These are phyloP conservation scores for Agelastica alni DNA, from an alignment of 2,888 invertebrate genomes.

Conservation along the genomic window DNA sequence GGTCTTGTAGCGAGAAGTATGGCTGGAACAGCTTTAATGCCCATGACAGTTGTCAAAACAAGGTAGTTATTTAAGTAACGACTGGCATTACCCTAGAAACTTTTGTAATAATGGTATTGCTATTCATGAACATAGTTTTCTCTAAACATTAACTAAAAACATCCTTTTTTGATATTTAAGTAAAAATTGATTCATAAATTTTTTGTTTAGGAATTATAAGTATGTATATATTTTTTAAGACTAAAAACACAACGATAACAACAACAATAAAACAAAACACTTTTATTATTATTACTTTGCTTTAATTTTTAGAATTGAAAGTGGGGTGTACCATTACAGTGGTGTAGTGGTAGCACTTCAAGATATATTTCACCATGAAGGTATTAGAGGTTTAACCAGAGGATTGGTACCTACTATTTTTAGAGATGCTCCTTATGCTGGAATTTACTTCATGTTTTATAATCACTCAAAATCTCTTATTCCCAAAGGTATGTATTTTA, in stretches of 20 bases:
- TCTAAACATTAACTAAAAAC: too few relatives aligned
- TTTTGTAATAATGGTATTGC: too few relatives aligned
- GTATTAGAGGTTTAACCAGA: slow-evolving; percentile 21
- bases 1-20: slow-evolving; percentile 17
- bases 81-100: too few relatives aligned
- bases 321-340: slow-evolving; percentile 21
- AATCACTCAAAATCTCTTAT: slow-evolving; percentile 15
- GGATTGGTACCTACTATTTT: slow-evolving; percentile 22
- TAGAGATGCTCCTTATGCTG: slow-evolving; percentile 23
- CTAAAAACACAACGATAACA: too few relatives aligned
- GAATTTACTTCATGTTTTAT: slow-evolving; percentile 23
- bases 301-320: slow-evolving; percentile 19
- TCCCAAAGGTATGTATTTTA: slow-evolving; percentile 19
- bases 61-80: too few relatives aligned
- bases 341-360: slow-evolving; percentile 15
- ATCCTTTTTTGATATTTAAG: too few relatives aligned
- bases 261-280: too few relatives aligned
- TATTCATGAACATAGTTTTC: too few relatives aligned
- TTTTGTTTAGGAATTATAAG: too few relatives aligned
- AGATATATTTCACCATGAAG: slow-evolving; percentile 24
- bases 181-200: too few relatives aligned
- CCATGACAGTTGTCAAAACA: slow-evolving; percentile 24
- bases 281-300: too few relatives aligned
- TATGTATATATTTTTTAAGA: not conserved
- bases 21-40: slow-evolving; percentile 20